A percentile compares a stretch with the other conserved stretches of the same genome.
phyloP scores from a whole-genome alignment of 2,113 vertebrate species.

The Psilopogon haemacephalus region DNA sequence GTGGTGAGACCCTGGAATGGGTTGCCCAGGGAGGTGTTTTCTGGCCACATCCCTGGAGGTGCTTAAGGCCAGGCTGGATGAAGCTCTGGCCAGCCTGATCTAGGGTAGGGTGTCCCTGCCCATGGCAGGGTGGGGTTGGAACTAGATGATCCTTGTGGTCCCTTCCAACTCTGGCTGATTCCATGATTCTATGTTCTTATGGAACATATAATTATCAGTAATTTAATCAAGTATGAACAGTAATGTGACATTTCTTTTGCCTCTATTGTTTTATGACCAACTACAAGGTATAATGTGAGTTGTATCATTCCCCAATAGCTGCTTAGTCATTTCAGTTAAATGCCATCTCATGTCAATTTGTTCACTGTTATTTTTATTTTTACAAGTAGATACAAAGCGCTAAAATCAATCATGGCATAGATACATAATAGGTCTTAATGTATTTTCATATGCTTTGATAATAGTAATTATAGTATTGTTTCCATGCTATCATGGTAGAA shows the following conservation, averaged over 20 bases:
- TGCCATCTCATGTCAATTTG: not conserved
- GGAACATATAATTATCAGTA: not conserved
- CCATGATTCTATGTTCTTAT: not conserved
- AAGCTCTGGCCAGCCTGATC: too few species aligned
- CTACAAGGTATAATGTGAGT: not conserved
- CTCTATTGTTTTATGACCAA: not conserved
- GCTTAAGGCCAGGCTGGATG: too few species aligned
- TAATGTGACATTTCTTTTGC: not conserved
- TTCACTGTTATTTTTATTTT: not conserved
- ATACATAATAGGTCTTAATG: not conserved
- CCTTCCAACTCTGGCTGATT: too few species aligned
- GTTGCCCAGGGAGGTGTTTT: too few species aligned
- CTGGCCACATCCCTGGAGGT: too few species aligned
- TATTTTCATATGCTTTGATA: not conserved
- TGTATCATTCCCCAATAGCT: not conserved
- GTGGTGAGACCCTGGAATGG: too few species aligned
- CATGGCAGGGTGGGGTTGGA: too few species aligned
- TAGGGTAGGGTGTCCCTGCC: too few species aligned
- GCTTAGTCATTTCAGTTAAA: not conserved
- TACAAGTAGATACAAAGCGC: not conserved
- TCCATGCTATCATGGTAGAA: not conserved
- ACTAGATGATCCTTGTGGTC: too few species aligned
- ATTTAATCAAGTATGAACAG: not conserved
- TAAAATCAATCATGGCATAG: not conserved
- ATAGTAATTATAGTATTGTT: not conserved